Evolutionary conservation across 2,113 vertebrate species (phyloP), one percentile per base, ranked within the genome.

Genomic region (Mandrillus leucophaeus): DNA sequence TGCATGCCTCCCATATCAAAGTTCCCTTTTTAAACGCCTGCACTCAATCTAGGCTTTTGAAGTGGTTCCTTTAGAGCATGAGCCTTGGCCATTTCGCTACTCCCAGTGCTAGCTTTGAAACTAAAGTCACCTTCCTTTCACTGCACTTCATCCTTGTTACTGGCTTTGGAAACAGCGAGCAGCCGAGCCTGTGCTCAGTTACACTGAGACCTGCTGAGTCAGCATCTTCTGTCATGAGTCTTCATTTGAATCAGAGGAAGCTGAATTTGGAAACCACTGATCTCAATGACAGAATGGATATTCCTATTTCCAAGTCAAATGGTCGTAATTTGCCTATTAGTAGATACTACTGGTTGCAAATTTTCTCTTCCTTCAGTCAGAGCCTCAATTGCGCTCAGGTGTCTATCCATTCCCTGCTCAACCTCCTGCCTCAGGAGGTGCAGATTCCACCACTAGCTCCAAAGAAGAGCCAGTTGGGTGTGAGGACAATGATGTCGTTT

Each of bases 231-330:
- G 43, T 22, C 2, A 12, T 13, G 11, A 20, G 30, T 76, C 43
- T 20, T 82, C n/a, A 82, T 1, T 8, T 73, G 43, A 88, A 92
- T 3, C n/a, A 6, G 35, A 86, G 57, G 52, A 64, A 45, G 38
- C 43, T 7, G 20, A 59, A 23, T 45, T 82, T 38, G 27, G 43
- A 48, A 38, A 66, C 30, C 30, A 75, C 8, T 40, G 50, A 75
- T 40, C 57, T 48, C 68, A 64, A n/a, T n/a, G n/a, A 50, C 35
- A 80, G 70, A 97, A 89, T 73, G 94, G 90, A 86, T 82, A 80
- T 96, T 97, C 93, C 96, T 66, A 95, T 38, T 97, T 95, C n/a
- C 48, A 96, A 84, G 86, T 94, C 95, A 98, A 79, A 93, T 16
- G 85, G 35, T 89, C 92, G n/a, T 59, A 30, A 88, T 93, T 45